Base-by-base conservation (phyloP, 2,797 vertebrate species). In the Hephaestus fuliginosus region DNA sequence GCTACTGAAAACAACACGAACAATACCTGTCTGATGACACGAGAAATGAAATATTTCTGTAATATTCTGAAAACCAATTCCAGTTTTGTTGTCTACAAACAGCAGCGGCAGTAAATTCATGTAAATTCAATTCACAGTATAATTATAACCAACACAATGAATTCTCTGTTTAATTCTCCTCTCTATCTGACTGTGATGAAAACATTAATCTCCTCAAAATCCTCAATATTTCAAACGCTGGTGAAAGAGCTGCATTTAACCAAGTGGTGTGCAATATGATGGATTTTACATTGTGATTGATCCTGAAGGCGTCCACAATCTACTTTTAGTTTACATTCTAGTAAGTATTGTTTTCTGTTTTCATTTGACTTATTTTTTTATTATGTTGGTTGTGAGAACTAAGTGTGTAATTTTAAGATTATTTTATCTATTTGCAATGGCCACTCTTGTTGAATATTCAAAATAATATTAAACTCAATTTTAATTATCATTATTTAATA, bases 161-260 rank as follows among this genome's bases (percentile, higher is more conserved):
- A 82, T 88, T 76, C 69, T 89, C 72, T 44, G 39, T 80, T 90
- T 74, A 76, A 74, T 76, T 74, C 73, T 11, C 74, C 53, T 80
- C 71, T 80, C 73, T 68, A 84, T 82, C 63, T 86, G 84, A 89
- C 72, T 28, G 11, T 89, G 80, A 92, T 30, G 4, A 39, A 72
- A 87, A 90, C 41, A 3, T 80, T 68, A 74, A 78, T 75, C 57
- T 22, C 43, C 52, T 43, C 46, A 74, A 78, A 78, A 78, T 76
- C 56, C 43, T 66, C 53, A 43, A 69, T 48, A 83, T 81, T 81
- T 84, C 8, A 46, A 53, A 69, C 8, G 1, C 58, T 4, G 18
- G 33, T 68, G 52, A 65, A 81, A 90, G 88, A 78, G 18, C 3
- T 17, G n/a, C 25, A 64, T 78, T 91, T 39, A 9, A 39, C 36